Conservation (phyloP, 2,888 invertebrate species). For the Apoda limacodes region DNA sequence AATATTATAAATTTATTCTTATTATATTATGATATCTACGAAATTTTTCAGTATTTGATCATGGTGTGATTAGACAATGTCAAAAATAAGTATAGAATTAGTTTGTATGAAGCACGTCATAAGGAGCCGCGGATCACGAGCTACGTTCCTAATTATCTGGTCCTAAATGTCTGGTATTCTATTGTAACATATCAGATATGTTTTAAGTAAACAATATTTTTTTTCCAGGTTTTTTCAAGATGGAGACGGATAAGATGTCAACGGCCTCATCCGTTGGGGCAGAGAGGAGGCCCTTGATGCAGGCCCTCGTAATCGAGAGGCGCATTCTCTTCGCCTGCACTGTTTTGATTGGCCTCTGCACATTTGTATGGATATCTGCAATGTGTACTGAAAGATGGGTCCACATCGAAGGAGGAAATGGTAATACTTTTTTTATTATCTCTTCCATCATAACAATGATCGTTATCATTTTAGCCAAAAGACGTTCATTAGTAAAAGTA, state of each 20-base stretch:
- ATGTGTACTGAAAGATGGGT: constrained; percentile 83
- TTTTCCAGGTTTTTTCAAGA: constrained; percentile 24
- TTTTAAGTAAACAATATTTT: background rate
- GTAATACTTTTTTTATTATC: constrained; percentile 26
- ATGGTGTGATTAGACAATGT: no score
- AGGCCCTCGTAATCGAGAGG: constrained; percentile 76
- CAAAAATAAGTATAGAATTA: no score
- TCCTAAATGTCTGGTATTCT: no score
- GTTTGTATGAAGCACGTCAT: no score
- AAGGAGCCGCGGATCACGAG: no score
- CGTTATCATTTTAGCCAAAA: no score
- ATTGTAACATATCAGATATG: constrained; percentile 5
- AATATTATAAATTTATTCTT: no score
- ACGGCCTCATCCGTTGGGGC: constrained; percentile 75
- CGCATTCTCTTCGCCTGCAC: constrained; percentile 80
- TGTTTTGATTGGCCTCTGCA: constrained; percentile 72
- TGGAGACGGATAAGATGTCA: constrained; percentile 69
- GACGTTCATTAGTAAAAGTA: no score
- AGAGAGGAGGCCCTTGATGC: constrained; percentile 68
- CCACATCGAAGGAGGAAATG: constrained; percentile 56
- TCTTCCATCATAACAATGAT: background rate
- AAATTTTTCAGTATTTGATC: no score
- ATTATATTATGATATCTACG: no score
- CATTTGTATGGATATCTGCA: constrained; percentile 79
- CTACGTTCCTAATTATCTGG: no score